phyloP scores from a whole-genome alignment of 2,113 vertebrate genomes.

The Stigmatopora nigra region DNA sequence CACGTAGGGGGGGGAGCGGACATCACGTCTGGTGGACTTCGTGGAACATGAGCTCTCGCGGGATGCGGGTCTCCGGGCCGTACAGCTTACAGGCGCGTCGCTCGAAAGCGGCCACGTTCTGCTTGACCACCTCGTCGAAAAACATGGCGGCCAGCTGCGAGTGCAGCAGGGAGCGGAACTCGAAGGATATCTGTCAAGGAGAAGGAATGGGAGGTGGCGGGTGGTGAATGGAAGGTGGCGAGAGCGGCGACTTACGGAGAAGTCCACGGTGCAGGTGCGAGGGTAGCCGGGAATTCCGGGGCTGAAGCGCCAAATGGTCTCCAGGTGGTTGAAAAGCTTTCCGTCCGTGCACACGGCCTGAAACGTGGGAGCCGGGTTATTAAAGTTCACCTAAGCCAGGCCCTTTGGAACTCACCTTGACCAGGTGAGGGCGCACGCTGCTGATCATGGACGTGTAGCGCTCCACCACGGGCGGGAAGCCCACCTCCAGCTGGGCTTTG shows the following conservation, averaged over 20 bases:
- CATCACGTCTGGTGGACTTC: slow-evolving; percentile 88
- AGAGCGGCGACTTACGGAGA: slow-evolving; percentile 75
- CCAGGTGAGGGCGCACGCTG: slow-evolving; percentile 84
- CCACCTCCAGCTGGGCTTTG: slow-evolving; percentile 87
- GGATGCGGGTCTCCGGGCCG: slow-evolving; percentile 87
- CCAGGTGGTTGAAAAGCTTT: slow-evolving; percentile 90
- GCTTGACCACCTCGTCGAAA: slow-evolving; percentile 93
- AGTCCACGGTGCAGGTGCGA: slow-evolving; percentile 90
- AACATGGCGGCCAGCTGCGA: slow-evolving; percentile 88
- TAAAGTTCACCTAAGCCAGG: background rate
- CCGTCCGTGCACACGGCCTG: slow-evolving; percentile 90
- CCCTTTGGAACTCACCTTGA: slow-evolving; percentile 72
- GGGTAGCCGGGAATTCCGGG: slow-evolving; percentile 90
- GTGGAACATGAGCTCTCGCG: slow-evolving; percentile 89
- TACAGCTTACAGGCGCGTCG: slow-evolving; percentile 77
- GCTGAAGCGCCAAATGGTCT: slow-evolving; percentile 91
- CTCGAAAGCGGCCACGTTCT: slow-evolving; percentile 90
- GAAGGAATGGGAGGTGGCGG: background rate
- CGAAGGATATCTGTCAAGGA: slow-evolving; percentile 83
- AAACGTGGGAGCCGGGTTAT: background rate
- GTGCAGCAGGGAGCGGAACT: slow-evolving; percentile 92
- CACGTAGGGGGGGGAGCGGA: slow-evolving; percentile 24
- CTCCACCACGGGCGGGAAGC: slow-evolving; percentile 86
- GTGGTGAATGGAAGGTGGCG: background rate
- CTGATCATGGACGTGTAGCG: slow-evolving; percentile 89